Evolutionary conservation across 1,140 invertebrate genomes (phyloP).

Genomic region (Calephelis nemesis): DNA sequence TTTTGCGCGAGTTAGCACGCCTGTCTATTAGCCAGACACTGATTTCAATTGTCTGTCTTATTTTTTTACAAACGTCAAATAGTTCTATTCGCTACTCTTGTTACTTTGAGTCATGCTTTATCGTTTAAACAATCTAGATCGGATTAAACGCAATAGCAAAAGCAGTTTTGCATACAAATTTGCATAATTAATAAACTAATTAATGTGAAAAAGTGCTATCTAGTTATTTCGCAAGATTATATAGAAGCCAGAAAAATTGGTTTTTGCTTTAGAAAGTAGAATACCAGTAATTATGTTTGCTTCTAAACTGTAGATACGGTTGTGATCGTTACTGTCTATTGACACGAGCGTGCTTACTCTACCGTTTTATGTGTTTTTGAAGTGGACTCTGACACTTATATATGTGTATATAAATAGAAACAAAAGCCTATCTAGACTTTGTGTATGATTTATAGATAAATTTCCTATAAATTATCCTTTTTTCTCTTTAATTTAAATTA

Average conservation of each 20-base stretch:
- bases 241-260: constrained; percentile 21
- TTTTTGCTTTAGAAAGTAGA: constrained; percentile 32
- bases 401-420: no score
- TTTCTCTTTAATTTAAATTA: no score
- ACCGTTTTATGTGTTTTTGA: background rate
- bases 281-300: constrained; percentile 32
- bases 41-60: background rate
- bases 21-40: no score
- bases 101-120: constrained; percentile 35
- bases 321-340: constrained; percentile 20
- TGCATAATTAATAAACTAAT: constrained; percentile 69
- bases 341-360: constrained; percentile 22
- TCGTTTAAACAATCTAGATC: constrained; percentile 60
- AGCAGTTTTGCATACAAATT: constrained; percentile 66
- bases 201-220: constrained; percentile 49
- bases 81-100: constrained; percentile 30
- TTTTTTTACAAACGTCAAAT: background rate
- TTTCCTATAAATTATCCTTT: no score
- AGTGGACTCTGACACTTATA: no score
- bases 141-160: constrained; percentile 65
- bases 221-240: constrained; percentile 10
- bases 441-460: no score
- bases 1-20: no score
- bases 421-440: no score
- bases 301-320: constrained; percentile 24